Evolutionary conservation across 2,888 invertebrate species (phyloP).

Genomic region (Plagiodera versicolora): DNA sequence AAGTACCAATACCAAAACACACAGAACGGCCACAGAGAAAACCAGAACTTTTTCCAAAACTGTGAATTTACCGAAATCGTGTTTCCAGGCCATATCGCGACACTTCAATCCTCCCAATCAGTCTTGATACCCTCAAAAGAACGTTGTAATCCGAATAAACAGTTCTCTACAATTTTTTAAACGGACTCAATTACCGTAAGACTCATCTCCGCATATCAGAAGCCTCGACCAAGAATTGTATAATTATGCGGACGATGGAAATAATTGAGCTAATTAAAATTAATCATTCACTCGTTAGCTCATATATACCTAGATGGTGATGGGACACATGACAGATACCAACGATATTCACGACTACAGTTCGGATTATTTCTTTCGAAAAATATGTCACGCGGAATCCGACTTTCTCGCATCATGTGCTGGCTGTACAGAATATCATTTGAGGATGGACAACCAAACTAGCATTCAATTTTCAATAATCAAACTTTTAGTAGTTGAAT

Average conservation of each 20-base stretch:
- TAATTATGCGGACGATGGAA: slow-evolving; percentile 7
- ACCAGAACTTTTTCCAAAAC: slow-evolving; percentile 23
- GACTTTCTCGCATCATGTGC: background rate
- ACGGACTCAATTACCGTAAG: slow-evolving; percentile 24
- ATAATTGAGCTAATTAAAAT: slow-evolving; percentile 22
- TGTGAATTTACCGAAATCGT: slow-evolving; percentile 14
- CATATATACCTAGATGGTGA: background rate
- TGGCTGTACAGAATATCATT: background rate
- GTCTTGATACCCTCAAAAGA: slow-evolving; percentile 12
- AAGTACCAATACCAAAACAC: slow-evolving; percentile 21
- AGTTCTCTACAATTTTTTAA: slow-evolving; percentile 23
- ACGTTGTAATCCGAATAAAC: slow-evolving; percentile 14
- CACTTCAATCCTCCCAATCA: background rate
- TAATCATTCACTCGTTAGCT: slow-evolving; percentile 7
- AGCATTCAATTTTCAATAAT: too few relatives aligned
- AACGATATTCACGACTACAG: background rate
- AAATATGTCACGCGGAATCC: background rate
- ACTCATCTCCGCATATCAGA: slow-evolving; percentile 12
- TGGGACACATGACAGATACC: background rate
- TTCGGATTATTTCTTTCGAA: background rate
- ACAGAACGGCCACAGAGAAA: slow-evolving; percentile 13
- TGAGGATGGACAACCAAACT: too few relatives aligned
- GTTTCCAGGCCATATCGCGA: slow-evolving; percentile 21
- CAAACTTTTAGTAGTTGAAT: too few relatives aligned
- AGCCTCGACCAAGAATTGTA: slow-evolving; percentile 8